Evolutionary conservation across 1,140 invertebrate genomes (phyloP).

Genomic region (Papilio helenus): DNA sequence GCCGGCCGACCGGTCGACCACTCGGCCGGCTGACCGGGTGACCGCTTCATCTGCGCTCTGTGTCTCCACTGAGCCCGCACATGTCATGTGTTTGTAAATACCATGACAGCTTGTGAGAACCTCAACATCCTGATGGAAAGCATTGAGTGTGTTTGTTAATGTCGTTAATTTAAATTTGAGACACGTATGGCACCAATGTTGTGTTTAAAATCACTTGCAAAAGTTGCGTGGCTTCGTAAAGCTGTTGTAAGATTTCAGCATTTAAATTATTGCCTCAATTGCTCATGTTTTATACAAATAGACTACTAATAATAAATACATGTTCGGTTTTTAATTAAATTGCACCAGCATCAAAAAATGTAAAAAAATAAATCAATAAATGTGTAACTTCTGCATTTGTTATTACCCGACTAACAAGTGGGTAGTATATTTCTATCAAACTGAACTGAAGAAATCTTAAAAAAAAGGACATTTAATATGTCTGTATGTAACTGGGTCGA

Average conservation of each 20-base stretch:
- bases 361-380: too few relatives aligned
- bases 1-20: neutral
- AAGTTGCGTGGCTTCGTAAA: neutral
- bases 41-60: neutral
- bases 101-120: neutral
- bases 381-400: too few relatives aligned
- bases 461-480: too few relatives aligned
- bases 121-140: too few relatives aligned
- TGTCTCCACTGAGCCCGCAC: neutral
- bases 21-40: neutral
- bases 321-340: too few relatives aligned
- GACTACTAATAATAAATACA: too few relatives aligned
- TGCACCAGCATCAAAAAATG: too few relatives aligned
- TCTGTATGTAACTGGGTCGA: too few relatives aligned
- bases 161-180: neutral
- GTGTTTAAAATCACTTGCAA: neutral
- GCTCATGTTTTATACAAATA: neutral
- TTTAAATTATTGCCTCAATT: neutral
- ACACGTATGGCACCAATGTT: too few relatives aligned
- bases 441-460: too few relatives aligned
- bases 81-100: neutral
- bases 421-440: too few relatives aligned
- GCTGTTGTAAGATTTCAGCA: neutral
- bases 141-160: neutral
- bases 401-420: too few relatives aligned